A percentile compares a stretch with the other conserved stretches of the same genome.
Conservation (phyloP, 1,140 invertebrate genomes). For the Chironomus striatipennis region DNA sequence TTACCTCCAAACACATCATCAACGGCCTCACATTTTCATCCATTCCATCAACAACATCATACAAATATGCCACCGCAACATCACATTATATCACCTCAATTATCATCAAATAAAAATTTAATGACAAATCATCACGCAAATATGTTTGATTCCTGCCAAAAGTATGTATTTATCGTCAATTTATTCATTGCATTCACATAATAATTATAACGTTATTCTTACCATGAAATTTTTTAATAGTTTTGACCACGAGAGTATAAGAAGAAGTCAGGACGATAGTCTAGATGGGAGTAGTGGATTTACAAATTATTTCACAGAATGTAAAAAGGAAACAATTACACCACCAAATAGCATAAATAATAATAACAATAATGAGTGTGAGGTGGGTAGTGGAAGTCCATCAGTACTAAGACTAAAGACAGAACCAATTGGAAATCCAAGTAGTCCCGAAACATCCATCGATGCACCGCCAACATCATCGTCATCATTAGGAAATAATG, state of each 20-base stretch:
- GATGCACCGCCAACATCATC: constrained; percentile 29
- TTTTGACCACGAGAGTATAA: background rate
- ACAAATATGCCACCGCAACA: constrained; percentile 10
- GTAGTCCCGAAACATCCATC: constrained; percentile 38
- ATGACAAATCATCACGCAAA: constrained; percentile 20
- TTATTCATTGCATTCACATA: background rate
- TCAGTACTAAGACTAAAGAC: constrained; percentile 37
- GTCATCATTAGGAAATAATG: background rate
- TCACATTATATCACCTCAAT: background rate
- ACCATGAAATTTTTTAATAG: background rate
- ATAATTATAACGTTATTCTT: background rate
- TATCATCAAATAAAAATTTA: constrained; percentile 13
- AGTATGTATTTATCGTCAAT: background rate
- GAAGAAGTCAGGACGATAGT: background rate
- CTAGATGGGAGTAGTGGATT: background rate
- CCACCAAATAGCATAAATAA: background rate
- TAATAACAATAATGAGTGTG: constrained; percentile 11
- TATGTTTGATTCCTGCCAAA: constrained; percentile 20
- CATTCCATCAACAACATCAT: background rate
- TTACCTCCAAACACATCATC: background rate
- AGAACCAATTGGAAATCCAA: constrained; percentile 37
- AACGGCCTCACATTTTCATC: background rate
- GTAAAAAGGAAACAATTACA: constrained; percentile 10
- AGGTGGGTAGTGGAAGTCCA: background rate
- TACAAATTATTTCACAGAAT: background rate